Conservation (phyloP, 2,888 invertebrate genomes). For the Syrista parreyssii region DNA sequence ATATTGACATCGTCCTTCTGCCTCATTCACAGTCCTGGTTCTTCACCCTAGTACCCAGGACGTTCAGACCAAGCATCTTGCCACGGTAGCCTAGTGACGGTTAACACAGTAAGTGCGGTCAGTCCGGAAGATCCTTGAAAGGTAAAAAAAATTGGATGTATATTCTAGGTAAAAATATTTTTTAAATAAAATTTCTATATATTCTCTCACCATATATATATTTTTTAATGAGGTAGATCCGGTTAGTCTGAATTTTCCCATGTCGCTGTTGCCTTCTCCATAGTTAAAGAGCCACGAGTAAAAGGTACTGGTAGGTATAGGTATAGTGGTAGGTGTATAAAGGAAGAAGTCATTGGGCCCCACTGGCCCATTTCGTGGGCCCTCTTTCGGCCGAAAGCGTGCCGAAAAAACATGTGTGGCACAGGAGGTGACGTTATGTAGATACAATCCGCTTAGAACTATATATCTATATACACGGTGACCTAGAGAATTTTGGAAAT, state of each 20-base stretch:
- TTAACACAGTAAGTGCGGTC: background rate
- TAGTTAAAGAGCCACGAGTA: background rate
- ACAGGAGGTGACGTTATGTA: conserved; percentile 21
- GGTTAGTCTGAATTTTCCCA: background rate
- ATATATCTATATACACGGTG: background rate
- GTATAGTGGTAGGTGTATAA: background rate
- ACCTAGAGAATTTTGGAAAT: conserved; percentile 11
- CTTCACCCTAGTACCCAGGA: background rate
- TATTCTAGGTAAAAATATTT: background rate
- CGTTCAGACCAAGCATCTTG: background rate
- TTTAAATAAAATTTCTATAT: background rate
- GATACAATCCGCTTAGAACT: background rate
- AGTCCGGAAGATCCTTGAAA: background rate
- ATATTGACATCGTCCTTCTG: background rate
- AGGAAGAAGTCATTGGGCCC: background rate
- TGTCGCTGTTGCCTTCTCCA: background rate
- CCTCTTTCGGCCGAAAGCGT: conserved; percentile 23
- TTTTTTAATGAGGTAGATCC: background rate
- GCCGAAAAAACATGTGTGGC: conserved; percentile 37
- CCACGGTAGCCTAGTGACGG: background rate
- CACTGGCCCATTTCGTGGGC: background rate
- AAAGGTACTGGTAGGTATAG: background rate
- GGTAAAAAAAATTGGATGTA: background rate
- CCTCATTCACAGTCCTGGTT: background rate
- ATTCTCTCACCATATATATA: background rate